phyloP scores from a whole-genome alignment of 1,140 invertebrate species.

The Zaprionus davidi region DNA sequence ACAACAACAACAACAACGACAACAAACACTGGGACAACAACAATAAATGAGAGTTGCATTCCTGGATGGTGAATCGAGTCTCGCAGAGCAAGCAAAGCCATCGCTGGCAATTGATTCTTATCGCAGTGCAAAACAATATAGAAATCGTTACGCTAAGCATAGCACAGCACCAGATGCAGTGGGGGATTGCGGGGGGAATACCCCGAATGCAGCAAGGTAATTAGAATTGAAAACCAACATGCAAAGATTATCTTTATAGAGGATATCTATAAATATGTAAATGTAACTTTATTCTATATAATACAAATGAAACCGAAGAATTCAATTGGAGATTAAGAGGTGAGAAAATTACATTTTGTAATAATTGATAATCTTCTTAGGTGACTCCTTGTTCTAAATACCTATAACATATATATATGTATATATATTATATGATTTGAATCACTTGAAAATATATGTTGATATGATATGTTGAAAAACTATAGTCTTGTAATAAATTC shows the following conservation, averaged over 20 bases:
- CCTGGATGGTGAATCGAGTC: constrained; percentile 43
- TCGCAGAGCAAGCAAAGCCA: constrained; percentile 60
- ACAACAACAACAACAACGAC: constrained; percentile 46
- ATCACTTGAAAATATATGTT: no score
- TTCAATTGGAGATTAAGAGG: background rate
- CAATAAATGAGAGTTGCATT: constrained; percentile 4
- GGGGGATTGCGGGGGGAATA: background rate
- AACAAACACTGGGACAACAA: constrained; percentile 26
- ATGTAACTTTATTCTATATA: background rate
- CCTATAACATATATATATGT: no score
- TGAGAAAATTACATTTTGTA: background rate
- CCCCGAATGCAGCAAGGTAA: background rate
- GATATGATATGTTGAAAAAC: no score
- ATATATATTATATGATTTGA: no score
- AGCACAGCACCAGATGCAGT: background rate
- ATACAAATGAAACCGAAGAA: background rate
- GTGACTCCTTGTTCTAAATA: no score
- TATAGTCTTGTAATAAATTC: no score
- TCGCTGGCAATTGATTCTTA: constrained; percentile 68
- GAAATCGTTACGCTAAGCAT: constrained; percentile 32
- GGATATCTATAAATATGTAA: background rate
- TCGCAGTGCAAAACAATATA: constrained; percentile 27
- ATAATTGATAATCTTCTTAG: no score
- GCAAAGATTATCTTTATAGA: background rate
- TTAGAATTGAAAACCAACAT: background rate